Percentiles rank a stretch among this genome's conserved stretches.
phyloP scores from a whole-genome alignment of 2,888 invertebrate species.

The Platycheirus rosarum region DNA sequence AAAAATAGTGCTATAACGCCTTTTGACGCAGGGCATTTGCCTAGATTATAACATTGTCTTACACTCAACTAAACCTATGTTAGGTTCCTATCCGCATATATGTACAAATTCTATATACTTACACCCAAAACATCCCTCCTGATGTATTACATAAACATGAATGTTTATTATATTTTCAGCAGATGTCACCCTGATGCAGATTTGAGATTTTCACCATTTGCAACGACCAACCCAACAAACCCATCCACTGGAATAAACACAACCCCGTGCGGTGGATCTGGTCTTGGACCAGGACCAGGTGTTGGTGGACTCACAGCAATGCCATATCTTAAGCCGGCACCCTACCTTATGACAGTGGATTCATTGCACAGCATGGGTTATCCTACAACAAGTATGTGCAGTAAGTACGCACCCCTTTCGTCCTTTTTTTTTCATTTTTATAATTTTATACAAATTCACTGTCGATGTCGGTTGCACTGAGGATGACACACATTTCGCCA shows the following conservation, averaged over 20 bases:
- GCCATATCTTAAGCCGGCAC: constrained; percentile 85
- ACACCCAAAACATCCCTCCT: neutral
- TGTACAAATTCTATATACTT: neutral
- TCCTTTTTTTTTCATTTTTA: neutral
- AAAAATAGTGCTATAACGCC: too few relatives aligned
- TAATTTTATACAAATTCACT: constrained; percentile 14
- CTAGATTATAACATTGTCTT: too few relatives aligned
- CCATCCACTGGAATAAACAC: constrained; percentile 72
- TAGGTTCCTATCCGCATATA: too few relatives aligned
- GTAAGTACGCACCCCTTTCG: constrained; percentile 68
- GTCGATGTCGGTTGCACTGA: neutral
- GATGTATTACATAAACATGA: neutral
- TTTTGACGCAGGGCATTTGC: too few relatives aligned
- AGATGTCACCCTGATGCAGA: constrained; percentile 85
- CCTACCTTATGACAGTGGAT: constrained; percentile 86
- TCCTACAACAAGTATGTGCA: constrained; percentile 83
- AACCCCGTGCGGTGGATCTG: constrained; percentile 76
- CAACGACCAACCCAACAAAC: constrained; percentile 76
- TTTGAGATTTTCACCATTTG: constrained; percentile 85
- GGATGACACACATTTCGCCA: constrained; percentile 61
- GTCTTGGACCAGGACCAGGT: constrained; percentile 81
- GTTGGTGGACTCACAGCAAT: constrained; percentile 84
- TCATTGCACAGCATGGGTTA: constrained; percentile 88
- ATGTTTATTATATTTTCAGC: constrained; percentile 75
- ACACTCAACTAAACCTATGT: too few relatives aligned